These are phyloP conservation scores for Micrasema longulum DNA, from an alignment of 1,140 invertebrate species.

Conservation along the genomic window DNA sequence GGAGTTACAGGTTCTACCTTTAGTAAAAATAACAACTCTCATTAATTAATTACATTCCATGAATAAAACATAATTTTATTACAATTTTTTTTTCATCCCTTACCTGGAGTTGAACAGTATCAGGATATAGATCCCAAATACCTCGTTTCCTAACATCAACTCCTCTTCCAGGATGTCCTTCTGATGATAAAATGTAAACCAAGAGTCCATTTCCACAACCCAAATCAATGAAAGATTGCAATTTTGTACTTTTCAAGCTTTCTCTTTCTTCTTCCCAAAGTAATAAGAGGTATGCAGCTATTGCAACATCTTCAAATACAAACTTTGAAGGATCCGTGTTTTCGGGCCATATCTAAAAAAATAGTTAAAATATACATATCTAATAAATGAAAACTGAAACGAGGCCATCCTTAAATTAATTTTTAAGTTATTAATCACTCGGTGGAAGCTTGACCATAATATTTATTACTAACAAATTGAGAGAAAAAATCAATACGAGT, in stretches of 20 bases:
- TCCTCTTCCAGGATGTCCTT: slow-evolving; percentile 89
- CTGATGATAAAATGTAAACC: slow-evolving; percentile 86
- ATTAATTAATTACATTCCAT: not conserved
- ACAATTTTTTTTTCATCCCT: slow-evolving; percentile 25
- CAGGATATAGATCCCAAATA: slow-evolving; percentile 88
- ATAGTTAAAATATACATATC: too few species aligned
- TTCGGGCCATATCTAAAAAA: slow-evolving; percentile 85
- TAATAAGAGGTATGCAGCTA: slow-evolving; percentile 90
- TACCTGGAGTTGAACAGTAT: slow-evolving; percentile 65
- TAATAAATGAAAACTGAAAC: too few species aligned
- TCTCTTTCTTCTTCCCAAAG: slow-evolving; percentile 75
- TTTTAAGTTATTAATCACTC: too few species aligned
- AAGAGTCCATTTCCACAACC: slow-evolving; percentile 98
- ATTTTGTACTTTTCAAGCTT: slow-evolving; percentile 59
- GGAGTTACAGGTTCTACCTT: slow-evolving; percentile 77
- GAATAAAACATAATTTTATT: too few species aligned
- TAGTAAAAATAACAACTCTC: not conserved
- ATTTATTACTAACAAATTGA: too few species aligned
- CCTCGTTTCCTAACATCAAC: slow-evolving; percentile 90
- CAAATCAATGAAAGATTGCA: slow-evolving; percentile 89
- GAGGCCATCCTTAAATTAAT: too few species aligned
- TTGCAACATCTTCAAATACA: slow-evolving; percentile 96
- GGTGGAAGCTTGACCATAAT: too few species aligned
- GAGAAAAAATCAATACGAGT: too few species aligned
- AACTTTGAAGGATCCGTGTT: slow-evolving; percentile 94